phyloP scores from a whole-genome alignment of 2,888 invertebrate genomes.

The Cantharis rufa region DNA sequence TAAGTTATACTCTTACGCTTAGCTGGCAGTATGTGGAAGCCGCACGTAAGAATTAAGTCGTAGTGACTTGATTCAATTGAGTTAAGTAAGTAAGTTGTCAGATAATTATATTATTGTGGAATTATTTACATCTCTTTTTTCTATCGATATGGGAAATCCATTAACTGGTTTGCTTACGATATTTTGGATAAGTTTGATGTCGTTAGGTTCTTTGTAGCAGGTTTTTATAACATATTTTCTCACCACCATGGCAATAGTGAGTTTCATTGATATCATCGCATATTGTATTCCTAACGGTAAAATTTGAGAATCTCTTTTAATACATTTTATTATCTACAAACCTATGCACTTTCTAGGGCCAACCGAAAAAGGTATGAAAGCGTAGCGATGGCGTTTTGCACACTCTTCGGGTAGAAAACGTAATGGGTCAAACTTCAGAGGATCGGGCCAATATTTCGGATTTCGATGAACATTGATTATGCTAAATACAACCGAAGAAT shows the following conservation, averaged over 20 bases:
- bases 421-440: conserved; percentile 10
- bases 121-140: neutral
- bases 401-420: conserved; percentile 12
- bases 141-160: neutral
- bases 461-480: neutral
- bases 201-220: neutral
- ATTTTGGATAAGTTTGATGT: neutral
- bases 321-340: neutral
- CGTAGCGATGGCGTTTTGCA: conserved; percentile 4
- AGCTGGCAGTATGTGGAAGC: too few species aligned
- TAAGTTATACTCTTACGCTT: too few species aligned
- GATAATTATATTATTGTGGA: too few species aligned
- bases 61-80: too few species aligned
- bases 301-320: neutral
- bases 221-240: neutral
- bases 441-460: neutral
- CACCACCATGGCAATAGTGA: neutral
- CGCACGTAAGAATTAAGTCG: too few species aligned
- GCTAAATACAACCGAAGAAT: neutral
- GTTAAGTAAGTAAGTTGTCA: too few species aligned
- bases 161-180: neutral
- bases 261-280: neutral
- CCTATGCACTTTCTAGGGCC: neutral
- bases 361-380: neutral
- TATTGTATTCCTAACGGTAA: neutral